Evolutionary conservation across 2,888 invertebrate genomes (phyloP).

Genomic region (Chironomus tentans): DNA sequence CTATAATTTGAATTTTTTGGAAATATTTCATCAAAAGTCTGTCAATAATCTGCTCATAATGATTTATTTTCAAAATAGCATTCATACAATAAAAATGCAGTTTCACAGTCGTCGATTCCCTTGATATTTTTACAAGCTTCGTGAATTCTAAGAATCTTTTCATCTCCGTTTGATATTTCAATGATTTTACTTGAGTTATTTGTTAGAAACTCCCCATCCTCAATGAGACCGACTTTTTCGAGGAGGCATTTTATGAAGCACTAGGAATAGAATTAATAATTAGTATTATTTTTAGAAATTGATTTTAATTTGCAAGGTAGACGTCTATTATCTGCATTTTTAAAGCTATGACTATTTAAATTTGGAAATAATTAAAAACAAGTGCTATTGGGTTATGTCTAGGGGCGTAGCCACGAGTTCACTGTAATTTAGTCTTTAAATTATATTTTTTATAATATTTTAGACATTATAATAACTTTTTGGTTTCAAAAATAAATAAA

Average conservation of each 20-base stretch:
- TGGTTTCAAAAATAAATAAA: too few relatives aligned
- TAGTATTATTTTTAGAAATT: too few relatives aligned
- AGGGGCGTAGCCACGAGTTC: too few relatives aligned
- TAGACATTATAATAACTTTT: too few relatives aligned
- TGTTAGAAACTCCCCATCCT: constrained; percentile 30
- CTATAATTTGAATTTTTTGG: neutral
- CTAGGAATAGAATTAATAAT: constrained; percentile 29
- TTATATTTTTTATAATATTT: too few relatives aligned
- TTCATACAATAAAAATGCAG: constrained; percentile 12
- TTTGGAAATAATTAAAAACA: too few relatives aligned
- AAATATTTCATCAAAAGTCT: too few relatives aligned
- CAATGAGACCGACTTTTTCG: constrained; percentile 34
- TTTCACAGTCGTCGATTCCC: constrained; percentile 15
- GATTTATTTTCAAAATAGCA: constrained; percentile 7
- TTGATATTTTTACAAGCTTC: constrained; percentile 26
- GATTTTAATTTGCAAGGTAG: too few relatives aligned
- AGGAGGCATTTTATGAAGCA: constrained; percentile 38
- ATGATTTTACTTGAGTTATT: neutral
- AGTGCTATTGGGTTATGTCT: too few relatives aligned
- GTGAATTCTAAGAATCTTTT: constrained; percentile 12
- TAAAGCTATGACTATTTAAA: too few relatives aligned
- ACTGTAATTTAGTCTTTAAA: too few relatives aligned
- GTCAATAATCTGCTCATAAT: neutral
- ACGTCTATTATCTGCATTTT: too few relatives aligned
- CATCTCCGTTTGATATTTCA: neutral